Evolutionary conservation across 1,140 invertebrate genomes (phyloP), one percentile per base, ranked within the genome.

Genomic region (Scaptomyza pallida): DNA sequence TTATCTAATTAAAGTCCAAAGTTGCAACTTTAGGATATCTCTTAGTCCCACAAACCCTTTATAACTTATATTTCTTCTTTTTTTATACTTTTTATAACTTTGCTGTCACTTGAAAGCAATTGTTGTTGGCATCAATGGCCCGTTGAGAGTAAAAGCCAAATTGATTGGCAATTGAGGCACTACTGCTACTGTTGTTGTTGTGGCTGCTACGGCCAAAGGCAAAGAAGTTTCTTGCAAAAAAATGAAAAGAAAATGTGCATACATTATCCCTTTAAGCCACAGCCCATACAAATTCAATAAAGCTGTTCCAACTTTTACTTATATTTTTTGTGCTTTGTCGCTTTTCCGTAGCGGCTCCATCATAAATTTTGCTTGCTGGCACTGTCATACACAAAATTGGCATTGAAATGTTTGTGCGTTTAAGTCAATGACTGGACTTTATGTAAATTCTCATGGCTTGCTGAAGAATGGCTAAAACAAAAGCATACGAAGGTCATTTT

Each of bases 111-210:
- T 79, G 80, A 67, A 74, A 64, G 57, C 67, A 82, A 57, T 78
- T 82, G 64, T 78, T 82, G 64, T 75, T 69, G 26, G 35, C 23
- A n/a, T 41, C 19, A 35, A 19, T n/a, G 45, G 67, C 41, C 64
- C 75, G 44, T 44, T 26, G 64, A 67, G 59, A 78, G 80, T 54
- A 47, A 62, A 83, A 82, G 51, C 54, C 57, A 88, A 85, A 81
- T 86, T 86, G 81, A 85, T 85, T 81, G 77, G 69, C 81, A 80
- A 85, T 85, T 85, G 81, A 77, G 64, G 16, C 50, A 56, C 62
- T 60, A 64, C 62, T 35, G 26, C 26, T 9, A n/a, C n/a, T n/a
- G n/a, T n/a, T n/a, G n/a, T n/a, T n/a, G n/a, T n/a, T n/a, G n/a
- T n/a, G n/a, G 26, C 9, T 30, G 2, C 8, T 10, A 8, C 6